These are phyloP conservation scores for Lagopus muta DNA, from an alignment of 2,113 vertebrate species.

Conservation along the genomic window DNA sequence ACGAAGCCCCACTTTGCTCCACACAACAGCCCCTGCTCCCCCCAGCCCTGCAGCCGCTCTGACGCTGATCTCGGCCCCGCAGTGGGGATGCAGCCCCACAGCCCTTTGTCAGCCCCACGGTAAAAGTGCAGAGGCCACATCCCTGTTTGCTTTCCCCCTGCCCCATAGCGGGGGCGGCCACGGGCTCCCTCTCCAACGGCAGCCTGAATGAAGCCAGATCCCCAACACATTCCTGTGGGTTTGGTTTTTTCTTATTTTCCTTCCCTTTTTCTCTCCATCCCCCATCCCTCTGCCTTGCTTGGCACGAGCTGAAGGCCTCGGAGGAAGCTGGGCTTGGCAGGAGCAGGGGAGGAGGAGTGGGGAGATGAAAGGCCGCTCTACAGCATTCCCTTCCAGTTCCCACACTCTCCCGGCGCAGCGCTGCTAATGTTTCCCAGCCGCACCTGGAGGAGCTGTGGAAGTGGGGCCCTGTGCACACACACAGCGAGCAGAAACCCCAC, in stretches of 20 bases:
- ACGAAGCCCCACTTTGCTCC: not conserved
- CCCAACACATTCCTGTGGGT: slow-evolving; percentile 67
- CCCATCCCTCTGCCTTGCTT: slow-evolving; percentile 16
- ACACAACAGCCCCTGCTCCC: rapidly evolving
- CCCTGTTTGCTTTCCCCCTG: slow-evolving; percentile 31
- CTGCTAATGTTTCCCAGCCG: slow-evolving; percentile 68
- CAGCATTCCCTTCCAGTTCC: slow-evolving; percentile 70
- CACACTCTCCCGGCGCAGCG: slow-evolving; percentile 49
- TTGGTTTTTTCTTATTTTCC: not conserved
- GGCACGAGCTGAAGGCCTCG: slow-evolving; percentile 65
- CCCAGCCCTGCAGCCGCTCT: not conserved
- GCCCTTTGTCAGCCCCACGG: not conserved
- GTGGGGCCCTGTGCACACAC: not conserved
- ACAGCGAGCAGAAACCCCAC: not conserved
- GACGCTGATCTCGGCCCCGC: rapidly evolving
- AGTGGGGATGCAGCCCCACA: rapidly evolving
- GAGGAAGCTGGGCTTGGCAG: slow-evolving; percentile 72
- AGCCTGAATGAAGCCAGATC: slow-evolving; percentile 69
- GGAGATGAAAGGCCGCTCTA: slow-evolving; percentile 70
- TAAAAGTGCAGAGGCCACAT: not conserved
- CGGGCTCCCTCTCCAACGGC: not conserved
- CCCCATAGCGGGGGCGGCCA: not conserved
- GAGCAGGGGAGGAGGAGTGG: slow-evolving; percentile 48
- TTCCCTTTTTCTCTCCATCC: not conserved
- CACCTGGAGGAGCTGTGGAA: slow-evolving; percentile 60